Base-by-base conservation (phyloP, 2,888 invertebrate species). In the Cosmorhoe ocellata region DNA sequence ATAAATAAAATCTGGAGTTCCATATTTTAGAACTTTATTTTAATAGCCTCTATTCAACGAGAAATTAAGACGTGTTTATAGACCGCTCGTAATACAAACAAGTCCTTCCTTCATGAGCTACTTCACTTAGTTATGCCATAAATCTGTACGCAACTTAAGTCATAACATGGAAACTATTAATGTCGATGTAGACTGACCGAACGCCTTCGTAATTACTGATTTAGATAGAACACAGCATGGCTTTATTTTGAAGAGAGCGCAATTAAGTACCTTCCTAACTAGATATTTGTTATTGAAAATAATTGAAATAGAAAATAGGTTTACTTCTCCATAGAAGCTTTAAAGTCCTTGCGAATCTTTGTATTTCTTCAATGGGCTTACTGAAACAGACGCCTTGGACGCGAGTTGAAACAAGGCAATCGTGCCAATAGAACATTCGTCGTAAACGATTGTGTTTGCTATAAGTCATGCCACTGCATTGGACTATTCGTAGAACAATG, bases 61-160 rank as follows among this genome's bases (percentile, higher is more conserved):
- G 79, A 81, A 84, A 86, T 88, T 88, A 90, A 84, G 86, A 86
- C 74, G 85, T 88, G 89, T 89, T 89, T 88, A 89, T 86, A 84
- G 71, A 75, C 71, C 78, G 80, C 79, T 84, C 84, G 82, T 84
- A 80, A 80, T 79, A 76, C 81, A 80, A 75, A 85, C 86, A 84
- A 84, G 79, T 78, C 75, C 69, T 78, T 74, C 82, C 73, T 83
- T 84, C 81, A 82, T 81, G 77, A 80, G 73, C 74, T 75, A 70
- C 76, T 78, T 70, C 62, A 64, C 74, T 78, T 69, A 66, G 61
- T 61, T 62, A 58, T 66, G 61, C 74, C 73, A 79, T 85, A 84
- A 86, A 84, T 84, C 79, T 78, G 74, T 75, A 75, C 68, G 62
- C 78, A 74, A 69, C 67, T 75, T 69, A 68, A 75, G 66, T 69